phyloP scores from a whole-genome alignment of 2,888 invertebrate genomes.

The Ectobius pallidus region DNA sequence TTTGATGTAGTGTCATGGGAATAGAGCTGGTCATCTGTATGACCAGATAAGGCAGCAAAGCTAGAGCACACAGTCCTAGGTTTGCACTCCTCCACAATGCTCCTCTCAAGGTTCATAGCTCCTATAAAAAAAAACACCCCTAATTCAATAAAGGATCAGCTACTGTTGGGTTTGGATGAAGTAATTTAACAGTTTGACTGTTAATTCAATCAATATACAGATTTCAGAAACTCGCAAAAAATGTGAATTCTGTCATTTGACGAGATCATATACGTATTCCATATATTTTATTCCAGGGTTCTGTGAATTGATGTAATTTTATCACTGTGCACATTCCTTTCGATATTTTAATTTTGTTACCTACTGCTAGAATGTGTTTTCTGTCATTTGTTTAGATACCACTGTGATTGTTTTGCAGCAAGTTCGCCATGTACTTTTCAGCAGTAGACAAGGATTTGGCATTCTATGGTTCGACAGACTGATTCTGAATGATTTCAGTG shows the following conservation, averaged over 20 bases:
- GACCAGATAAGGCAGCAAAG: not conserved
- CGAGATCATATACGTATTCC: not conserved
- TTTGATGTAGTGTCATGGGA: not conserved
- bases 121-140: not conserved
- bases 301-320: too few species aligned
- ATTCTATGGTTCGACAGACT: too few species aligned
- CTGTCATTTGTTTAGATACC: not conserved
- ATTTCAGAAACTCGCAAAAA: not conserved
- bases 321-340: too few species aligned
- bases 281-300: not conserved
- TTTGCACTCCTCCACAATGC: not conserved
- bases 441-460: too few species aligned
- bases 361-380: too few species aligned
- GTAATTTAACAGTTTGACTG: not conserved
- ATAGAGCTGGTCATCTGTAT: not conserved
- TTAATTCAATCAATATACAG: not conserved
- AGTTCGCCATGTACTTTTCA: too few species aligned
- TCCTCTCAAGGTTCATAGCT: not conserved
- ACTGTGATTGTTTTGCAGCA: too few species aligned
- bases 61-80: not conserved
- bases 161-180: not conserved
- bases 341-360: too few species aligned
- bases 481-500: too few species aligned
- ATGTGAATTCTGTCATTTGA: not conserved
- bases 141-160: not conserved